A percentile compares a stretch with the other conserved stretches of the same genome.
Evolutionary conservation across 2,797 vertebrate genomes (phyloP).

Genomic region (Cichlasoma orientale): DNA sequence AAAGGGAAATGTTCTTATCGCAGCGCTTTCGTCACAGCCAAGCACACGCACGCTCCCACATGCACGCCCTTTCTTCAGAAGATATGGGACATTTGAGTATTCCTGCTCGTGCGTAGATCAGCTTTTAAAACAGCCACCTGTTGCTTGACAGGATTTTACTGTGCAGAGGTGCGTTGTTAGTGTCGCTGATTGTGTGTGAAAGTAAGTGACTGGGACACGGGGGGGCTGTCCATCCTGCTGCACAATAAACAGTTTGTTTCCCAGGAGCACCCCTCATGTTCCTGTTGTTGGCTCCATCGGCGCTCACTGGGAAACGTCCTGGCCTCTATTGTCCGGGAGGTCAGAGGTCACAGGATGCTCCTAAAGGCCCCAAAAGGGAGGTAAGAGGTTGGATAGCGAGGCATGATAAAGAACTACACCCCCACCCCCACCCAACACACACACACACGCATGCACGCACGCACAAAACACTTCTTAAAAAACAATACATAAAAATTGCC

Average conservation of each 20-base stretch:
- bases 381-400: slow-evolving; percentile 83
- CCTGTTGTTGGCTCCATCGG: slow-evolving; percentile 84
- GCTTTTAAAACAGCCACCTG: slow-evolving; percentile 56
- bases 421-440: slow-evolving; percentile 16
- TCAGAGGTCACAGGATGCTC: slow-evolving; percentile 85
- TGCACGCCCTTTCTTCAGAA: background rate
- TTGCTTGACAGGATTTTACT: slow-evolving; percentile 41
- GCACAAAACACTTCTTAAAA: background rate
- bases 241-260: slow-evolving; percentile 89
- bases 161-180: slow-evolving; percentile 51
- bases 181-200: slow-evolving; percentile 61
- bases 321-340: slow-evolving; percentile 82
- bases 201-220: slow-evolving; percentile 71
- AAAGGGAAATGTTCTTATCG: slow-evolving; percentile 26
- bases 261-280: slow-evolving; percentile 87
- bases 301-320: slow-evolving; percentile 87
- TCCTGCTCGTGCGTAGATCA: background rate
- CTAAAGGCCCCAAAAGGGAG: slow-evolving; percentile 82
- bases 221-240: slow-evolving; percentile 81
- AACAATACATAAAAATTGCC: slow-evolving; percentile 64
- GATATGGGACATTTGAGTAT: slow-evolving; percentile 25
- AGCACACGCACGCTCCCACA: background rate
- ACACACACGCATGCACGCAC: slow-evolving; percentile 18
- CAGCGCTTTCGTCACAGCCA: slow-evolving; percentile 14
- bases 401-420: slow-evolving; percentile 76